phyloP scores from a whole-genome alignment of 2,113 vertebrate genomes.

The Carlito syrichta region DNA sequence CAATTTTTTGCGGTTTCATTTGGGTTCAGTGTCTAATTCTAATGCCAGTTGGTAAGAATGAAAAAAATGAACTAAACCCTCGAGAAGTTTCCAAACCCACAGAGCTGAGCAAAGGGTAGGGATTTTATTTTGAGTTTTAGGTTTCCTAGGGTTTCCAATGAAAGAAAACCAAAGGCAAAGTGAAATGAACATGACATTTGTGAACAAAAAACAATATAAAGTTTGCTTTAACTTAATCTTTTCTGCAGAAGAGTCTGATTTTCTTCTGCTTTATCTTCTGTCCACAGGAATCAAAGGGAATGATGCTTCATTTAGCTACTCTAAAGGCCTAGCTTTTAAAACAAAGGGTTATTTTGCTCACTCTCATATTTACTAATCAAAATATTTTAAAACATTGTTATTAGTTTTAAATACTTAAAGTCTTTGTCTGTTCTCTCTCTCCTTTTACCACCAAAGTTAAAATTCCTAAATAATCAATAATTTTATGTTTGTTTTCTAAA shows the following conservation, averaged over 20 bases:
- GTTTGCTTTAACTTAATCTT: background rate
- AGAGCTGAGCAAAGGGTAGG: conserved; percentile 34
- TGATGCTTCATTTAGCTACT: background rate
- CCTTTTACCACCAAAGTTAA: background rate
- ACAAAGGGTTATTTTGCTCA: background rate
- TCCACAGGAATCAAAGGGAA: background rate
- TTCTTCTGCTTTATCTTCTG: background rate
- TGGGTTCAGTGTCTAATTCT: conserved; percentile 19
- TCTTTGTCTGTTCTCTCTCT: background rate
- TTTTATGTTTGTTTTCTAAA: background rate
- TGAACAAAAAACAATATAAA: conserved; percentile 47
- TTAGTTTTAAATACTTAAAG: background rate
- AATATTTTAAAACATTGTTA: background rate
- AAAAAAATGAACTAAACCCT: conserved; percentile 41
- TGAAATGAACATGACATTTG: conserved; percentile 50
- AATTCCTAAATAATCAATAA: background rate
- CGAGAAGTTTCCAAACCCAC: conserved; percentile 59
- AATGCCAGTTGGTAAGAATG: conserved; percentile 44
- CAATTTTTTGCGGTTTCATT: conserved; percentile 58
- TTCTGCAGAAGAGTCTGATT: background rate
- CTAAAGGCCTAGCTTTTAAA: background rate
- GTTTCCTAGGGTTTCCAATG: conserved; percentile 64
- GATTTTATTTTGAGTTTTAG: conserved; percentile 66
- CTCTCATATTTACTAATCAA: background rate
- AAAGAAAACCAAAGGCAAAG: conserved; percentile 53